Evolutionary conservation across 2,888 invertebrate species (phyloP).

Genomic region (Erynnis tages): DNA sequence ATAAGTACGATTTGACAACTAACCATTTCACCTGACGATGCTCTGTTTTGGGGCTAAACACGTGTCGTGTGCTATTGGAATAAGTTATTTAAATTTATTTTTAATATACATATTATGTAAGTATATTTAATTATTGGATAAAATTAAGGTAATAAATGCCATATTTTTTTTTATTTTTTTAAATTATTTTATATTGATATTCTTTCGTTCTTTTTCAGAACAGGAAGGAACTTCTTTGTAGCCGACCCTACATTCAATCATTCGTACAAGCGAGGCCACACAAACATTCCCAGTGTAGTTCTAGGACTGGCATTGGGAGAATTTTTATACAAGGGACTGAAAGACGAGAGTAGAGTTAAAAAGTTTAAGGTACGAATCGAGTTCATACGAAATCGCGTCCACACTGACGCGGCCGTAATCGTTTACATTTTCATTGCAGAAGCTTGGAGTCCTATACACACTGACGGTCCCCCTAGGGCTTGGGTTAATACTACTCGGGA

Average conservation of each 20-base stretch:
- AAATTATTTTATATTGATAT: too few species aligned
- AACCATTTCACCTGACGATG: too few species aligned
- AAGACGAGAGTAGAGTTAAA: slow-evolving; percentile 33
- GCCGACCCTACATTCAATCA: slow-evolving; percentile 36
- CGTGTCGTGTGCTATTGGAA: too few species aligned
- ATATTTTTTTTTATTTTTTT: too few species aligned
- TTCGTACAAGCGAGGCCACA: slow-evolving; percentile 33
- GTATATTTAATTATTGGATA: too few species aligned
- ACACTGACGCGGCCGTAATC: too few species aligned
- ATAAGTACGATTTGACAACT: too few species aligned
- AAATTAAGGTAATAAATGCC: too few species aligned
- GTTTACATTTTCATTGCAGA: slow-evolving; percentile 46
- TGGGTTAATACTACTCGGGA: slow-evolving; percentile 33
- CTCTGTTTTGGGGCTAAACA: too few species aligned
- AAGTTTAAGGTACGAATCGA: slow-evolving; percentile 40
- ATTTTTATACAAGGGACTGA: slow-evolving; percentile 44
- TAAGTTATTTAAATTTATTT: too few species aligned
- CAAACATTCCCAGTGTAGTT: slow-evolving; percentile 39
- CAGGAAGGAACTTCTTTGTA: slow-evolving; percentile 33
- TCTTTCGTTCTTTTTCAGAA: slow-evolving; percentile 33
- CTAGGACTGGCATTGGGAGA: slow-evolving; percentile 50
- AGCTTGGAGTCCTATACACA: slow-evolving; percentile 43
- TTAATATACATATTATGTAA: too few species aligned
- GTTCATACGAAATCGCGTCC: too few species aligned
- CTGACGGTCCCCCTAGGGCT: slow-evolving; percentile 34